These are phyloP conservation scores for Eristalis pertinax DNA, from an alignment of 2,888 invertebrate species.

Conservation along the genomic window DNA sequence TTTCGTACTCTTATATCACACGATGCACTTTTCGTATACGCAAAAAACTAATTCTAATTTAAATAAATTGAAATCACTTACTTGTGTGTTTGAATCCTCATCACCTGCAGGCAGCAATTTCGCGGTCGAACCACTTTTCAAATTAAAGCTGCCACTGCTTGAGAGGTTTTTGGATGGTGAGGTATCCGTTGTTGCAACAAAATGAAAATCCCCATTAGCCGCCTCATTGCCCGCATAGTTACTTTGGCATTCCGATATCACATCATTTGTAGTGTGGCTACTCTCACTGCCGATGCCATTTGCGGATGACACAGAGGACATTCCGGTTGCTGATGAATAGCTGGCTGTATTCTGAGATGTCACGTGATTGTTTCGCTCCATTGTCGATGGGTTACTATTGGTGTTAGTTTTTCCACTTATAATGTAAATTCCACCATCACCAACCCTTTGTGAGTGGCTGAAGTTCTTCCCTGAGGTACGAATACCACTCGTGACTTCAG, in stretches of 20 bases:
- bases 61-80: constrained; percentile 72
- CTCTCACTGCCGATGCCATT: constrained; percentile 76
- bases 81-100: constrained; percentile 80
- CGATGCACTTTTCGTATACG: not conserved
- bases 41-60: not conserved
- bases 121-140: constrained; percentile 80
- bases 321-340: constrained; percentile 64
- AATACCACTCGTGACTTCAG: constrained; percentile 38
- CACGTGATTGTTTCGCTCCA: constrained; percentile 75
- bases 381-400: constrained; percentile 75
- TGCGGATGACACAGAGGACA: constrained; percentile 63
- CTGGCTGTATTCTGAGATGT: constrained; percentile 62
- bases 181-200: constrained; percentile 71
- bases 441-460: constrained; percentile 2
- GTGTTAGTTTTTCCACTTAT: constrained; percentile 56
- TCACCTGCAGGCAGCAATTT: constrained; percentile 78
- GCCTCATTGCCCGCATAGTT: constrained; percentile 73
- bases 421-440: constrained; percentile 64
- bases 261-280: constrained; percentile 79
- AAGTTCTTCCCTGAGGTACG: constrained; percentile 24
- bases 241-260: constrained; percentile 78
- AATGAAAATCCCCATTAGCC: constrained; percentile 75
- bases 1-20: too few species aligned
- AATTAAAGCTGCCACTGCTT: constrained; percentile 77
- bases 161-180: constrained; percentile 77